These are phyloP conservation scores for Melangyna quadrimaculata DNA, from an alignment of 2,888 invertebrate genomes.

Conservation along the genomic window DNA sequence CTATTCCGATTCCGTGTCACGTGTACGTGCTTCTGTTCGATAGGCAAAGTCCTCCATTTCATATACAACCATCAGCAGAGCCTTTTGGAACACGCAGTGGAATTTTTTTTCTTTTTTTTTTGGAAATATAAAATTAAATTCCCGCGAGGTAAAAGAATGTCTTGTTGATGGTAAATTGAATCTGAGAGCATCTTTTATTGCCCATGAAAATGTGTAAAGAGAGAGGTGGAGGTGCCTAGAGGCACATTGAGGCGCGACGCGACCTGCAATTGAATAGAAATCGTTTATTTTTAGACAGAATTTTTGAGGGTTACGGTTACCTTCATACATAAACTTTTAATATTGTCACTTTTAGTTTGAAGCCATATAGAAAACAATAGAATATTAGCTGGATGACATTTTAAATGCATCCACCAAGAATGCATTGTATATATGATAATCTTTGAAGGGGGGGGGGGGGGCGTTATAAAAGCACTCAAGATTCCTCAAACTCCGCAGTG, in stretches of 20 bases:
- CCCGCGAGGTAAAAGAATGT: conserved; percentile 15
- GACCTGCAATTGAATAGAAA: neutral
- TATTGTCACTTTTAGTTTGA: neutral
- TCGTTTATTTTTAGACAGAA: neutral
- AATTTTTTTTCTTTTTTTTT: neutral
- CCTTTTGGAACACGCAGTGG: neutral
- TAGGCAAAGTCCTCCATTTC: neutral
- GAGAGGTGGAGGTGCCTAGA: neutral
- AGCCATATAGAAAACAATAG: neutral
- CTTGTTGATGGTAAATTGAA: conserved; percentile 28
- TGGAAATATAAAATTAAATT: conserved; percentile 20
- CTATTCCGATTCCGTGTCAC: neutral
- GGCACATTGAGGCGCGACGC: neutral
- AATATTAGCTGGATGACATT: neutral
- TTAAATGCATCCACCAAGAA: neutral
- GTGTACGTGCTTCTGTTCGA: conserved; percentile 1
- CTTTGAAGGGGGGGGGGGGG: too few relatives aligned
- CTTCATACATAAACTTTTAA: neutral
- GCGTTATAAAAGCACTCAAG: neutral
- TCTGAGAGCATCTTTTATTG: conserved; percentile 5
- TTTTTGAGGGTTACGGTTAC: neutral
- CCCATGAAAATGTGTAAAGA: neutral
- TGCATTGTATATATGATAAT: neutral
- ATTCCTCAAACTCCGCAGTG: neutral
- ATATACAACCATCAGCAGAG: neutral